Evolutionary conservation across 2,113 vertebrate species (phyloP).

Genomic region (Zosterops japonicus): DNA sequence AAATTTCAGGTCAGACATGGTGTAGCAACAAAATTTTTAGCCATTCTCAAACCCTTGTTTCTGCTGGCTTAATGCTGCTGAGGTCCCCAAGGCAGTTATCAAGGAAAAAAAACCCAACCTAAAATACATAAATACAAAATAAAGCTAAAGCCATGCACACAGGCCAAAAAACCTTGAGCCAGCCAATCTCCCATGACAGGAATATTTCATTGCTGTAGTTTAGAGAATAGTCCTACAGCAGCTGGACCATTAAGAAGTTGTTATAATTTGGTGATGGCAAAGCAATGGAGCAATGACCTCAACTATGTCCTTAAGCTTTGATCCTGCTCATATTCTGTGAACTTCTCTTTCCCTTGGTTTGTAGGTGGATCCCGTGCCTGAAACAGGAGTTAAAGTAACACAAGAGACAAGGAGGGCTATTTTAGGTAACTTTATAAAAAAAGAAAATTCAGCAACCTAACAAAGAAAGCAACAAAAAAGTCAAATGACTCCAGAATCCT

Average conservation of each 20-base stretch:
- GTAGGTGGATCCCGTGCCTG: neutral
- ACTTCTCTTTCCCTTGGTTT: neutral
- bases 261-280: neutral
- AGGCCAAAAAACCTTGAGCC: neutral
- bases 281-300: neutral
- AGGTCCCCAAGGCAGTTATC: no score
- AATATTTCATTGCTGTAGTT: neutral
- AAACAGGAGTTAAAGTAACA: neutral
- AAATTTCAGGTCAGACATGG: accelerated
- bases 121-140: neutral
- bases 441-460: neutral
- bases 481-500: neutral
- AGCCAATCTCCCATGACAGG: neutral
- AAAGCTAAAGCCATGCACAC: neutral
- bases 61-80: neutral
- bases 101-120: neutral
- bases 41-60: neutral
- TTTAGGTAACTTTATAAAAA: neutral
- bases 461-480: neutral
- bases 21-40: neutral
- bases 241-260: neutral
- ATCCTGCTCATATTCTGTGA: neutral
- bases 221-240: neutral
- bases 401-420: neutral
- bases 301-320: accelerated